A percentile compares a stretch with the other conserved stretches of the same genome.
Evolutionary conservation across 2,113 vertebrate genomes (phyloP).

Genomic region (Coptodon rendalli): DNA sequence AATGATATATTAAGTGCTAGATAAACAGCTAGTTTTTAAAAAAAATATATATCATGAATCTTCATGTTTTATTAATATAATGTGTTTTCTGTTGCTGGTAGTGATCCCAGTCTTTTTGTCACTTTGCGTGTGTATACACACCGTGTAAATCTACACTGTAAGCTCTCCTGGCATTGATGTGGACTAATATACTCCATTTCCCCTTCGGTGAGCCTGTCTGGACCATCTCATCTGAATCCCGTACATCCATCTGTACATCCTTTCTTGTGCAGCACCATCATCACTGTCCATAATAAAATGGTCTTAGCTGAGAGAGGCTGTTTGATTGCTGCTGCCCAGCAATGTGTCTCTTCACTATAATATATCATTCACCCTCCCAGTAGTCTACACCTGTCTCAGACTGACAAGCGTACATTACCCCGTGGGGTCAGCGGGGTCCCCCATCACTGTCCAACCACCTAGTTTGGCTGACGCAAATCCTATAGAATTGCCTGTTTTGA

Average conservation of each 20-base stretch:
- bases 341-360: constrained; percentile 37
- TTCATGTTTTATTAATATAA: constrained; percentile 5
- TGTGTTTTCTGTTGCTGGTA: constrained; percentile 1
- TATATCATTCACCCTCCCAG: constrained; percentile 38
- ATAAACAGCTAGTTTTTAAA: constrained; percentile 1
- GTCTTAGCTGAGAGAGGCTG: neutral
- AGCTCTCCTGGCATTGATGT: constrained; percentile 25
- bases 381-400: constrained; percentile 43
- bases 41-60: neutral
- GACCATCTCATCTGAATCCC: constrained; percentile 50
- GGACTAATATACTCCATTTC: constrained; percentile 44
- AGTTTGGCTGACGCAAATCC: constrained; percentile 65
- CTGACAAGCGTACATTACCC: constrained; percentile 47
- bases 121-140: neutral
- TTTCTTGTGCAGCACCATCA: neutral
- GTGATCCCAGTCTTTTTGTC: neutral
- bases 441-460: constrained; percentile 52
- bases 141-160: neutral
- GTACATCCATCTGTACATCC: constrained; percentile 15
- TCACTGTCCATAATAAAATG: constrained; percentile 34
- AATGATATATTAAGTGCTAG: constrained; percentile 41
- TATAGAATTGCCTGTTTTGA: constrained; percentile 50
- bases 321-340: constrained; percentile 32
- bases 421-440: constrained; percentile 51
- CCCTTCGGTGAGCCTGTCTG: constrained; percentile 39